These are phyloP conservation scores for Slavum lentiscoides DNA, from an alignment of 2,888 invertebrate species.

Conservation along the genomic window DNA sequence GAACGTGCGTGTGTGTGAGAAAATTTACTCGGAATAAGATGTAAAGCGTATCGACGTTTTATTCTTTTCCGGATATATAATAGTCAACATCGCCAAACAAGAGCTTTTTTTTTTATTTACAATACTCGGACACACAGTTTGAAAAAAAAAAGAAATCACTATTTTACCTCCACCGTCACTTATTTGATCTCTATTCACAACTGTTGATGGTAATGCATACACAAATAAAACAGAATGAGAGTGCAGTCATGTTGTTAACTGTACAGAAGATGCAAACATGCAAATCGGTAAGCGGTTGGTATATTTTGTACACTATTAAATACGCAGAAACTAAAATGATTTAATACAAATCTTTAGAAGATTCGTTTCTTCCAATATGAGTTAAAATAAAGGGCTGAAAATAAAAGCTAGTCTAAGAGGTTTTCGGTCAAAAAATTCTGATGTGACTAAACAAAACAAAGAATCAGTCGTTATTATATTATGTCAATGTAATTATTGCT, in stretches of 20 bases:
- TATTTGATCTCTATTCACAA: conserved; percentile 11
- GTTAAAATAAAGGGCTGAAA: background rate
- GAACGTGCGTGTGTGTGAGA: background rate
- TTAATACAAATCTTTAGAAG: conserved; percentile 21
- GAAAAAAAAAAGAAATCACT: background rate
- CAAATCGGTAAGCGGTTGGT: conserved; percentile 38
- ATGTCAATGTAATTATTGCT: background rate
- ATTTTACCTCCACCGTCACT: conserved; percentile 27
- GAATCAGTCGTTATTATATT: background rate
- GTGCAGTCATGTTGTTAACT: conserved; percentile 35
- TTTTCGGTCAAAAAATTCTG: background rate
- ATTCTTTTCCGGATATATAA: background rate
- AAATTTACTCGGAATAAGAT: background rate
- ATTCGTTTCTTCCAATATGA: background rate
- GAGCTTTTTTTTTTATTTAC: conserved; percentile 19
- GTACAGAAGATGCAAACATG: conserved; percentile 37
- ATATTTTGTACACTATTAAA: conserved; percentile 11
- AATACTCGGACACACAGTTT: background rate
- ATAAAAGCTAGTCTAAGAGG: background rate
- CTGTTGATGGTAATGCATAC: background rate
- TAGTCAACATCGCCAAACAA: conserved; percentile 43
- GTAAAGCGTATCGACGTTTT: background rate
- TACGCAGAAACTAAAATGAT: background rate
- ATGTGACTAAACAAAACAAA: background rate
- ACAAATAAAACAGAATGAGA: background rate